Percentiles rank a stretch among this genome's conserved stretches.
Conservation (phyloP, 2,113 vertebrate genomes). For the Cricetomys ansorgei region DNA sequence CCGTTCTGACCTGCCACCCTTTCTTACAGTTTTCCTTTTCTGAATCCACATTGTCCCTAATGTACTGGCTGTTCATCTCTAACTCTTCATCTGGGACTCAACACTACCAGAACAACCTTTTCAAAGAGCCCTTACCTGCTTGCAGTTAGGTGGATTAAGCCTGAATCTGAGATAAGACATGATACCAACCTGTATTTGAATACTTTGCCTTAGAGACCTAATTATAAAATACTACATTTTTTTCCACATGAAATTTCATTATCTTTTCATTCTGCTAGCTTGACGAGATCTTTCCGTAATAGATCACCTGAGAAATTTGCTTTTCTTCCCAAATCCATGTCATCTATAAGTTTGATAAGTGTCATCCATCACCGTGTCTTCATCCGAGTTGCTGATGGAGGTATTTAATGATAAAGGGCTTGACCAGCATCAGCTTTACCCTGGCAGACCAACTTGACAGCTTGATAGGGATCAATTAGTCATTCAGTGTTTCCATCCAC, state of each 20-base stretch:
- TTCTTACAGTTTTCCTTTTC: neutral
- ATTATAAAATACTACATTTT: constrained; percentile 57
- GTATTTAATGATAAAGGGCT: constrained; percentile 35
- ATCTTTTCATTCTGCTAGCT: constrained; percentile 38
- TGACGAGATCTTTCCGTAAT: constrained; percentile 68
- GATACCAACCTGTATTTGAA: constrained; percentile 53
- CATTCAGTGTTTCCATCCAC: constrained; percentile 21
- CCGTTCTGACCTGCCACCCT: neutral
- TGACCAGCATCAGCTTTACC: neutral
- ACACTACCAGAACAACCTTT: neutral
- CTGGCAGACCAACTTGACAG: neutral
- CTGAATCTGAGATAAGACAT: neutral
- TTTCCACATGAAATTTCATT: constrained; percentile 54
- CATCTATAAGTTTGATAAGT: constrained; percentile 68
- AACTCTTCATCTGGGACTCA: neutral
- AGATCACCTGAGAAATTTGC: constrained; percentile 65
- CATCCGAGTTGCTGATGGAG: constrained; percentile 57
- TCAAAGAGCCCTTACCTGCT: neutral
- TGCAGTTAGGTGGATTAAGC: neutral
- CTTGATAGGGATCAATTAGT: constrained; percentile 52
- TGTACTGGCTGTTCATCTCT: rapidly evolving
- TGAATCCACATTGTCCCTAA: neutral
- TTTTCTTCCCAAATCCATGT: constrained; percentile 67
- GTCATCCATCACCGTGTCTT: constrained; percentile 56
- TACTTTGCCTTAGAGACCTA: constrained; percentile 66